These are phyloP conservation scores for Sebastiscus tertius DNA, from an alignment of 2,797 vertebrate species.

Conservation along the genomic window DNA sequence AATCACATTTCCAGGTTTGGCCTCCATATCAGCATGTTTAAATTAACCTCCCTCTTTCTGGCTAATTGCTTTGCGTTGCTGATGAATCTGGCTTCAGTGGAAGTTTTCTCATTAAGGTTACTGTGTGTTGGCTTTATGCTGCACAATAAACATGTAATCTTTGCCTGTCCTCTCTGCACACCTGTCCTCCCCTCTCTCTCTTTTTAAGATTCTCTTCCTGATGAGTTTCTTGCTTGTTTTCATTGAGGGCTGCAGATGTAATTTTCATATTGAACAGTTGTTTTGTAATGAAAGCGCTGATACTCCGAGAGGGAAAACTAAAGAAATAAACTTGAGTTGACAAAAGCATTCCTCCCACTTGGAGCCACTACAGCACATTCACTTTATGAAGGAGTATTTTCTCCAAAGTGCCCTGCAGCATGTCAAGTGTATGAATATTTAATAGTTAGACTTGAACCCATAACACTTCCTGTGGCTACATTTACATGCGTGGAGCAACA, in stretches of 20 bases:
- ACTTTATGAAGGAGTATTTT: constrained; percentile 3
- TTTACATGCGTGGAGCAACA: constrained; percentile 12
- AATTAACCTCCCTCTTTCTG: not conserved
- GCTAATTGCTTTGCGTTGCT: not conserved
- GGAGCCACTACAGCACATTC: not conserved
- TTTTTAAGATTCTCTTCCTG: not conserved
- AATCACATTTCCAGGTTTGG: not conserved
- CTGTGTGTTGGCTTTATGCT: not conserved
- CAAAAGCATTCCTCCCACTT: constrained; percentile 3
- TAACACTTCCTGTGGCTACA: not conserved
- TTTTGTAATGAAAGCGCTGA: constrained; percentile 1
- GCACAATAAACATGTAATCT: constrained; percentile 17
- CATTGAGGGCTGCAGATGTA: not conserved
- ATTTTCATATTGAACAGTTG: not conserved
- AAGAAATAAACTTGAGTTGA: not conserved
- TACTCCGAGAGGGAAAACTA: constrained; percentile 1
- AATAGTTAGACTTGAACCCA: not conserved
- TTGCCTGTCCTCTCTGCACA: not conserved
- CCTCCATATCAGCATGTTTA: not conserved
- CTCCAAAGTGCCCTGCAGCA: not conserved
- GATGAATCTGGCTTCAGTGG: not conserved
- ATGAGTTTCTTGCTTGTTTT: not conserved
- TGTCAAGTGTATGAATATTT: constrained; percentile 22
- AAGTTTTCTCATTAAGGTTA: not conserved
- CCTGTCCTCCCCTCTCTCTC: not conserved